Evolutionary conservation across 2,797 vertebrate genomes (phyloP).

Genomic region (Sebastes cheni): DNA sequence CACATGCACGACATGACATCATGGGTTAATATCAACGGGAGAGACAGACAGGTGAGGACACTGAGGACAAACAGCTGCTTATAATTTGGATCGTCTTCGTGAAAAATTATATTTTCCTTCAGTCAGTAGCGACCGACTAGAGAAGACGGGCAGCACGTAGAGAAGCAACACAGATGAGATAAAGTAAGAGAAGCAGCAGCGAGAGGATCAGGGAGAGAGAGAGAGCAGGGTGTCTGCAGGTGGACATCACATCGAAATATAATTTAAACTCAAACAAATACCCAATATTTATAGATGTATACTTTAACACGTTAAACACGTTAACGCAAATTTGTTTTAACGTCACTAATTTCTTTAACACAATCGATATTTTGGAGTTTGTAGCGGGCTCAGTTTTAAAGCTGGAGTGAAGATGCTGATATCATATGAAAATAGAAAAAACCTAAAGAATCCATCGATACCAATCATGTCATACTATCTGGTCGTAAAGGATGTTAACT

Average conservation of each 20-base stretch:
- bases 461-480: no score
- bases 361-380: no score
- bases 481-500: no score
- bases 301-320: no score
- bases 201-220: background rate
- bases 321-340: no score
- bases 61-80: background rate
- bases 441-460: no score
- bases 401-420: no score
- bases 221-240: conserved; percentile 51
- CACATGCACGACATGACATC: background rate
- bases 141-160: background rate
- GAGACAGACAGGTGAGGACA: background rate
- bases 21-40: background rate
- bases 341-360: no score
- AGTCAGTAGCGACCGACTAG: background rate
- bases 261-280: background rate
- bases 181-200: conserved; percentile 3
- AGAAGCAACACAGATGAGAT: background rate
- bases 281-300: background rate
- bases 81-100: background rate
- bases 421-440: no score
- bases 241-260: background rate
- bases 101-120: background rate
- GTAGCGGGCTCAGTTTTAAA: no score